Conservation (phyloP, 1,140 invertebrate genomes). For the Neuroterus valhalla region DNA sequence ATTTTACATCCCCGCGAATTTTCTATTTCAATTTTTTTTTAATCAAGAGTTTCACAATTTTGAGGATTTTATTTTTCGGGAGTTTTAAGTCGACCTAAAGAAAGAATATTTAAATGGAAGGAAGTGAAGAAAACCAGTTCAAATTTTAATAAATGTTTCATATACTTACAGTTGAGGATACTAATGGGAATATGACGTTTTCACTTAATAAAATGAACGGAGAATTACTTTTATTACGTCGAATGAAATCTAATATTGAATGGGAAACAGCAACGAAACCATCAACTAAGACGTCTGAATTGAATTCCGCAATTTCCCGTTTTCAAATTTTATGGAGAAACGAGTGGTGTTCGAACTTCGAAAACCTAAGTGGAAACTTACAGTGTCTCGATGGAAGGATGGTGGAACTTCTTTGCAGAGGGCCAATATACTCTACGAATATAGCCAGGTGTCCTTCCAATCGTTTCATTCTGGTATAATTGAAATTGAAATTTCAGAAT, state of each 20-base stretch:
- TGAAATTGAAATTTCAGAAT: neutral
- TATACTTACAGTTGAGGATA: neutral
- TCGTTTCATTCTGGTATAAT: neutral
- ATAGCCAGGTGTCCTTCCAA: neutral
- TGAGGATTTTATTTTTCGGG: too few relatives aligned
- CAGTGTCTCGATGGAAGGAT: neutral
- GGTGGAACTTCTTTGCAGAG: neutral
- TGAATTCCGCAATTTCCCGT: neutral
- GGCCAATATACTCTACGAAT: neutral
- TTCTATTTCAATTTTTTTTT: too few relatives aligned
- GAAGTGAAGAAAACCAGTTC: too few relatives aligned
- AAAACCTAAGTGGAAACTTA: neutral
- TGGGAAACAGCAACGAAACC: slow-evolving; percentile 43
- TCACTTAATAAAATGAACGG: slow-evolving; percentile 44
- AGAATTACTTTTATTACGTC: slow-evolving; percentile 45
- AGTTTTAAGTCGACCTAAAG: too few relatives aligned
- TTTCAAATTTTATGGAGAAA: neutral
- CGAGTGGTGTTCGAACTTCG: neutral
- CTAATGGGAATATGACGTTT: neutral
- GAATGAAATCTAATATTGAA: slow-evolving; percentile 38
- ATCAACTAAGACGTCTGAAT: neutral
- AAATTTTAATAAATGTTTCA: neutral
- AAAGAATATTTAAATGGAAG: too few relatives aligned
- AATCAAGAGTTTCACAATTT: too few relatives aligned
- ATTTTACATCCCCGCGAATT: too few relatives aligned